Conservation (phyloP, 2,113 vertebrate genomes). For the Brachionichthys hirsutus region DNA sequence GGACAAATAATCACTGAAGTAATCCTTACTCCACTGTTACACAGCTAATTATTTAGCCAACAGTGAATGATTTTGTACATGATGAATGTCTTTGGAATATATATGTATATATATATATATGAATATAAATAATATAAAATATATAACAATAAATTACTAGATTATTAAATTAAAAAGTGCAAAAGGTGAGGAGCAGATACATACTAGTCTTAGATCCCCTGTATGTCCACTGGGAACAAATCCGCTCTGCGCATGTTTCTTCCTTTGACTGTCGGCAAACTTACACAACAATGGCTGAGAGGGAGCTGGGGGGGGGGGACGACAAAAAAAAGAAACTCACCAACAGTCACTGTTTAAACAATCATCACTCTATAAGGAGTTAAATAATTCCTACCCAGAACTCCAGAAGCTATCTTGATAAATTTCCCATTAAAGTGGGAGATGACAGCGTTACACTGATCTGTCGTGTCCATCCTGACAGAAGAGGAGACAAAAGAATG, state of each 20-base stretch:
- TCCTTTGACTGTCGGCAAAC: conserved; percentile 98
- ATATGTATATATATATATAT: too few relatives aligned
- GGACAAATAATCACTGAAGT: neutral
- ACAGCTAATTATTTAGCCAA: too few relatives aligned
- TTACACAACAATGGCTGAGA: conserved; percentile 97
- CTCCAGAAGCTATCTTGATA: conserved; percentile 93
- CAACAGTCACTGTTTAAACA: conserved; percentile 7
- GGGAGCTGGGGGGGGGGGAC: conserved; percentile 78
- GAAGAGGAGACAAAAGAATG: conserved; percentile 21
- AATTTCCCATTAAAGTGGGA: conserved; percentile 99
- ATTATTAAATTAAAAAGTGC: too few relatives aligned
- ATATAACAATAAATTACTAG: neutral
- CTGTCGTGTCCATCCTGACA: conserved; percentile 93
- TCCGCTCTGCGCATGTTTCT: conserved; percentile 94
- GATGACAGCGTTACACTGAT: conserved; percentile 88
- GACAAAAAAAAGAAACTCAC: neutral
- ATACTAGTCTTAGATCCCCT: conserved; percentile 97
- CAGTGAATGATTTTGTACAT: too few relatives aligned
- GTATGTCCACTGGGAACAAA: conserved; percentile 94
- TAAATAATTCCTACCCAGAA: conserved; percentile 65
- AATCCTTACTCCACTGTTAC: too few relatives aligned
- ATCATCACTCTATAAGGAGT: conserved; percentile 11
- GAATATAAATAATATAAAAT: neutral
- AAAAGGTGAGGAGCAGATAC: conserved; percentile 70
- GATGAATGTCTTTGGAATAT: too few relatives aligned